phyloP scores from a whole-genome alignment of 2,888 invertebrate genomes.

The Pammene aurita region DNA sequence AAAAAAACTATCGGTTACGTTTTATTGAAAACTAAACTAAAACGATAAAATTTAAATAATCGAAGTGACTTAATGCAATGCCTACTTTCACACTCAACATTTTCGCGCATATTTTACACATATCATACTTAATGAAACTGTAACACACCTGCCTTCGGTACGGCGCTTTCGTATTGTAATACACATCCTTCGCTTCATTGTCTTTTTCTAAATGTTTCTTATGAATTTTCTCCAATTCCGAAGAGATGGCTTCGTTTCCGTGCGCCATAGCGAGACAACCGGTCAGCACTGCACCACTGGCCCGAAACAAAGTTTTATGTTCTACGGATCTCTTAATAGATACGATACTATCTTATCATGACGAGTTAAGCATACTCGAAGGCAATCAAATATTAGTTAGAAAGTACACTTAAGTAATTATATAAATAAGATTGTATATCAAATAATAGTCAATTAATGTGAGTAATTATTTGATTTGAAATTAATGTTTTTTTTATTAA shows the following conservation, averaged over 20 bases:
- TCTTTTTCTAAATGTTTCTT: constrained; percentile 58
- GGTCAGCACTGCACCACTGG: constrained; percentile 55
- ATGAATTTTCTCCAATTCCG: constrained; percentile 70
- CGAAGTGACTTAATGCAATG: too few relatives aligned
- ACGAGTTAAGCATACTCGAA: background rate
- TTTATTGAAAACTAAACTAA: too few relatives aligned
- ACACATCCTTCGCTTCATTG: constrained; percentile 54
- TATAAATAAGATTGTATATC: constrained; percentile 20
- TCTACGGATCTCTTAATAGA: constrained; percentile 44
- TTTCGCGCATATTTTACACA: background rate
- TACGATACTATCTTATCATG: constrained; percentile 40
- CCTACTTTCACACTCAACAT: too few relatives aligned
- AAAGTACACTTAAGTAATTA: constrained; percentile 22
- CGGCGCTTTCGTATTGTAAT: constrained; percentile 51
- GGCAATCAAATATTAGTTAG: constrained; percentile 15
- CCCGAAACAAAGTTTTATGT: constrained; percentile 52
- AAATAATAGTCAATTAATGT: background rate
- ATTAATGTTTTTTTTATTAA: too few relatives aligned
- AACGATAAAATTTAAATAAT: too few relatives aligned
- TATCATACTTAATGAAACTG: background rate
- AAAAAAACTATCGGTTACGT: too few relatives aligned
- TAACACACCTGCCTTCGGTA: constrained; percentile 73
- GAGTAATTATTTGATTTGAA: too few relatives aligned
- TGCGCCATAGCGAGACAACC: constrained; percentile 61
- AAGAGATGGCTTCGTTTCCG: constrained; percentile 45